These are phyloP conservation scores for Antheraea assamensis DNA, from an alignment of 2,888 invertebrate species.

Conservation along the genomic window DNA sequence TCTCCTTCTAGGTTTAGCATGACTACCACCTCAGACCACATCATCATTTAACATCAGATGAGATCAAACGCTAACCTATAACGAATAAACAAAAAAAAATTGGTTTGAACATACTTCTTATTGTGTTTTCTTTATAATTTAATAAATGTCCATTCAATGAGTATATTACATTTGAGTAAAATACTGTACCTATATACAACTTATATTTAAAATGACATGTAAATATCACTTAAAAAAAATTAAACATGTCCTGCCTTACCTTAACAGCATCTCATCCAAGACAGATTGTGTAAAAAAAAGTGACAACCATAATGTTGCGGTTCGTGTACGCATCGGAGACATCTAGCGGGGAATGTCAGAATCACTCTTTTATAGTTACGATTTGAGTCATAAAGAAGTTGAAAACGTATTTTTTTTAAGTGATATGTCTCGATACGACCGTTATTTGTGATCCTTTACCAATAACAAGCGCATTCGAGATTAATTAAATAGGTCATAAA, in stretches of 20 bases:
- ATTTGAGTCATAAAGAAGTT: slow-evolving; percentile 30
- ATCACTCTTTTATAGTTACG: slow-evolving; percentile 36
- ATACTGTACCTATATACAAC: too few species aligned
- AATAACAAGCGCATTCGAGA: slow-evolving; percentile 28
- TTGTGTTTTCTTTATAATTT: too few species aligned
- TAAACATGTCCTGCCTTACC: neutral
- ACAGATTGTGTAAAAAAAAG: neutral
- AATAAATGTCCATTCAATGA: too few species aligned
- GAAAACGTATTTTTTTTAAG: slow-evolving; percentile 28
- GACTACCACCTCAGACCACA: too few species aligned
- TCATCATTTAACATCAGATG: too few species aligned
- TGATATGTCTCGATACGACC: slow-evolving; percentile 24
- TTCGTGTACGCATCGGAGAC: slow-evolving; percentile 19
- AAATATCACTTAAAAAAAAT: neutral
- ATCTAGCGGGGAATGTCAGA: slow-evolving; percentile 24
- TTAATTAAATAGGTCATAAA: slow-evolving; percentile 26
- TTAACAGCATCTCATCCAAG: neutral
- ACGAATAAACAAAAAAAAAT: too few species aligned
- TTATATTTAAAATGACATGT: too few species aligned
- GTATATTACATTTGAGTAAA: neutral
- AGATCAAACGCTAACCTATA: too few species aligned
- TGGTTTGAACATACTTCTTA: too few species aligned
- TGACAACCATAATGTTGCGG: slow-evolving; percentile 11
- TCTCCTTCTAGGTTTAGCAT: too few species aligned
- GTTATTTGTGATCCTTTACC: slow-evolving; percentile 32